A percentile compares a stretch with the other conserved stretches of the same genome.
phyloP scores from a whole-genome alignment of 2,888 invertebrate genomes.

The Stictocephala bisonia region DNA sequence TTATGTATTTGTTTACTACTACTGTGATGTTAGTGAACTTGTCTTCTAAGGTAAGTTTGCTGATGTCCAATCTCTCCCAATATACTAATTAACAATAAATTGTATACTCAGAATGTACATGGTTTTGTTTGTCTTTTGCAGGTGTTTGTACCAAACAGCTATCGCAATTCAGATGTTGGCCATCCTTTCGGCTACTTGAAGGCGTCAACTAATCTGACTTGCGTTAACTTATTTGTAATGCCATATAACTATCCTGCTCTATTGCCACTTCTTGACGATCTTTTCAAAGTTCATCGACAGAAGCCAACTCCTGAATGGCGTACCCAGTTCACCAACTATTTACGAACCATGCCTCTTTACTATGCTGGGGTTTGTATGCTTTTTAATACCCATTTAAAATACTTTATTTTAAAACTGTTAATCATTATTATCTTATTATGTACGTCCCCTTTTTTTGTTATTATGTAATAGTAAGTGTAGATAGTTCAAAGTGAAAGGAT shows the following conservation, averaged over 20 bases:
- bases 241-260: constrained; percentile 99
- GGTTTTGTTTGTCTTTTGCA: constrained; percentile 63
- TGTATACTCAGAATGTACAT: too few species aligned
- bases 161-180: constrained; percentile 87
- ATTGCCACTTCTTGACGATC: constrained; percentile 90
- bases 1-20: too few species aligned
- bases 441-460: too few species aligned
- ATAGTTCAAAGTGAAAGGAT: too few species aligned
- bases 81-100: too few species aligned
- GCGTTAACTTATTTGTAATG: constrained; percentile 97
- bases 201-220: constrained; percentile 91
- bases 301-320: constrained; percentile 95
- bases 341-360: constrained; percentile 96
- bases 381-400: not conserved
- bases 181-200: constrained; percentile 98
- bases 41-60: too few species aligned
- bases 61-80: too few species aligned
- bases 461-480: too few species aligned
- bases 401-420: too few species aligned
- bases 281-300: constrained; percentile 91
- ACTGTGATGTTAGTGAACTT: too few species aligned
- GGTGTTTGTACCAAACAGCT: constrained; percentile 92
- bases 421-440: too few species aligned
- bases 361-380: constrained; percentile 77
- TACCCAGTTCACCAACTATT: constrained; percentile 91